phyloP scores from a whole-genome alignment of 2,113 vertebrate species.

The Malurus alboscapulatus region DNA sequence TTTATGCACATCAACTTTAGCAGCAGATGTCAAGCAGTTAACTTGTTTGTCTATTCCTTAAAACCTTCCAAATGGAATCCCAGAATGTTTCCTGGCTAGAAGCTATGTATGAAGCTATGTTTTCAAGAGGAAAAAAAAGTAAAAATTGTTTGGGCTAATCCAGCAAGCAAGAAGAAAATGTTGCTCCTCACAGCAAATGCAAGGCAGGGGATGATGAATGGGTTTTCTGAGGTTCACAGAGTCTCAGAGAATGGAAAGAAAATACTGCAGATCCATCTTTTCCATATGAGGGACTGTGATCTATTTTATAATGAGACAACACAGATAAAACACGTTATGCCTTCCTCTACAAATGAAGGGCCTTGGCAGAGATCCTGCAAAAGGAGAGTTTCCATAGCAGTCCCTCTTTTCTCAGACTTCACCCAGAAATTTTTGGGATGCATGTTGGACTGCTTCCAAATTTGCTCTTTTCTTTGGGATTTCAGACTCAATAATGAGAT shows the following conservation, averaged over 20 bases:
- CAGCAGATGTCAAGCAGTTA: slow-evolving; percentile 19
- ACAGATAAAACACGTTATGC: background rate
- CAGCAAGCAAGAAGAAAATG: background rate
- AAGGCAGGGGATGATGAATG: background rate
- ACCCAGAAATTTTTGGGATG: background rate
- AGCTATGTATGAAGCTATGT: background rate
- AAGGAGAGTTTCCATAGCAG: background rate
- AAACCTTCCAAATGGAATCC: slow-evolving; percentile 28
- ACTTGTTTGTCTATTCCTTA: slow-evolving; percentile 15
- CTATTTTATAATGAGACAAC: background rate
- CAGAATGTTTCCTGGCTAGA: background rate
- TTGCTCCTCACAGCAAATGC: background rate
- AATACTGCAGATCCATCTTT: background rate
- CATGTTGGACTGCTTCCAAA: rapidly evolving
- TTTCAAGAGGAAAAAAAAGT: background rate
- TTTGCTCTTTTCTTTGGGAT: background rate
- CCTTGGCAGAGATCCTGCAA: background rate
- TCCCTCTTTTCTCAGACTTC: background rate
- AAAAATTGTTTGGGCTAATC: background rate
- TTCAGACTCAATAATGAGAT: background rate
- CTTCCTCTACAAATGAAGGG: background rate
- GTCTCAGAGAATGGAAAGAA: background rate
- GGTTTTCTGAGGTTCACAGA: background rate
- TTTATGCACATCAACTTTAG: background rate
- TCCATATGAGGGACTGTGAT: background rate